Conservation (phyloP, 2,113 vertebrate species). For the Cyphotilapia sp. region DNA sequence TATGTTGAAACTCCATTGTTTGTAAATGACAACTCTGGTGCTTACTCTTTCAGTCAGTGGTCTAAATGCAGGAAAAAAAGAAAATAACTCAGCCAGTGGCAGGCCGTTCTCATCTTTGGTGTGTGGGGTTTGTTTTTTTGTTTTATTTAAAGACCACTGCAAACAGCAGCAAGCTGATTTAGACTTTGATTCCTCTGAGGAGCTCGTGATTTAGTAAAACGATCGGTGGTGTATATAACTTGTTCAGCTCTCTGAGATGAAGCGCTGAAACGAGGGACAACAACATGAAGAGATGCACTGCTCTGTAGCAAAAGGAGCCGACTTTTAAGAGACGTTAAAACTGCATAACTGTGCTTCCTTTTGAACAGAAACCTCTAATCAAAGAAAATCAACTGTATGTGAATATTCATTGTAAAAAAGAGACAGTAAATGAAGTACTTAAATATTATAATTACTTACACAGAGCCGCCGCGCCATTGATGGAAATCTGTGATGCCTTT, state of each 20-base stretch:
- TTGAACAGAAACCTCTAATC: slow-evolving; percentile 45
- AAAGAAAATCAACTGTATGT: slow-evolving; percentile 50
- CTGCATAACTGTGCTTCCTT: slow-evolving; percentile 56
- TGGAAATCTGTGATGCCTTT: slow-evolving; percentile 66
- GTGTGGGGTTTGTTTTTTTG: not conserved
- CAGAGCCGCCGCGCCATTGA: slow-evolving; percentile 40
- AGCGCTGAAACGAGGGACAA: not conserved
- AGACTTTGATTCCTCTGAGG: not conserved
- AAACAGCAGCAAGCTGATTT: not conserved
- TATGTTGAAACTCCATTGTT: not conserved
- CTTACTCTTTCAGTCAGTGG: slow-evolving; percentile 6
- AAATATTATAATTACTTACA: slow-evolving; percentile 47
- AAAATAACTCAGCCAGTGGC: not conserved
- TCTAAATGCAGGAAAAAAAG: not conserved
- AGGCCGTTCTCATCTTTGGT: not conserved
- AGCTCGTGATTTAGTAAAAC: not conserved
- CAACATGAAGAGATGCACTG: not conserved
- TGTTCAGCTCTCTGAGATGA: not conserved
- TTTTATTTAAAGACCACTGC: slow-evolving; percentile 11
- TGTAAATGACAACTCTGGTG: slow-evolving; percentile 28
- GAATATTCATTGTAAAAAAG: slow-evolving; percentile 55
- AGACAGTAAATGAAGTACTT: slow-evolving; percentile 41
- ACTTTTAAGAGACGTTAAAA: not conserved
- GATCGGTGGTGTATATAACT: slow-evolving; percentile 26
- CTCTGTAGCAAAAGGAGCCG: slow-evolving; percentile 37